Evolutionary conservation across 2,797 vertebrate genomes (phyloP), one percentile per base, ranked within the genome.

Genomic region (Meda fulgida): DNA sequence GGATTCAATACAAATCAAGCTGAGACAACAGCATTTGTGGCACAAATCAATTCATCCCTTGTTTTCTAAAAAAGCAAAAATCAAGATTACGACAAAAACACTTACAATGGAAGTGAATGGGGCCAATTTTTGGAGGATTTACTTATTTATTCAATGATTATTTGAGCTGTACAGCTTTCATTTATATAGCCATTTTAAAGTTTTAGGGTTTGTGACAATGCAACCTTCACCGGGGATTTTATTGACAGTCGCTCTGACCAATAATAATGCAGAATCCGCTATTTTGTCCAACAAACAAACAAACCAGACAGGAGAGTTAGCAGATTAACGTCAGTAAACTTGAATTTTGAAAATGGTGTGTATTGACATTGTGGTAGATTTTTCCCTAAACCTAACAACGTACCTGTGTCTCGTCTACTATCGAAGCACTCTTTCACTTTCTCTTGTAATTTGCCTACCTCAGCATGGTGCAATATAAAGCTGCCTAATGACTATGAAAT

Each of bases 401-500:
- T 31, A 31, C 31, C 31, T 31, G 31, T 1, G 31, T 31, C 31
- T 31, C 31, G 31, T 31, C 31, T 31, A 31, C 31, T 1, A 31
- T 31, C 31, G 31, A 85, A 83, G 76, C 60, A 10, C 67, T 83
- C 40, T 73, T 69, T 73, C 34, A 34, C 31, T 76, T 4, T 43
- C 70, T 73, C 19, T 43, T 48, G 23, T 51, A 29, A 80, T 88
- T 87, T 88, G 48, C 78, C 77, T 78, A 69, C 77, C 81, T 87
- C 83, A 88, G 87, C 84, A 87, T 48, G 78, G 70, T 14, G 9
- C 31, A 77, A 66, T 78, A 72, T 55, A 82, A 86, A 86, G 76
- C 26, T 85, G 78, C 58, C 83, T 88, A 86, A 89, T 82, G 83
- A 86, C 86, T 88, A 75, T 86, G 84, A 84, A 86, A 82, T 84